Evolutionary conservation across 2,888 invertebrate genomes (phyloP), one percentile per base, ranked within the genome.

Genomic region (Drosophila subquinaria): DNA sequence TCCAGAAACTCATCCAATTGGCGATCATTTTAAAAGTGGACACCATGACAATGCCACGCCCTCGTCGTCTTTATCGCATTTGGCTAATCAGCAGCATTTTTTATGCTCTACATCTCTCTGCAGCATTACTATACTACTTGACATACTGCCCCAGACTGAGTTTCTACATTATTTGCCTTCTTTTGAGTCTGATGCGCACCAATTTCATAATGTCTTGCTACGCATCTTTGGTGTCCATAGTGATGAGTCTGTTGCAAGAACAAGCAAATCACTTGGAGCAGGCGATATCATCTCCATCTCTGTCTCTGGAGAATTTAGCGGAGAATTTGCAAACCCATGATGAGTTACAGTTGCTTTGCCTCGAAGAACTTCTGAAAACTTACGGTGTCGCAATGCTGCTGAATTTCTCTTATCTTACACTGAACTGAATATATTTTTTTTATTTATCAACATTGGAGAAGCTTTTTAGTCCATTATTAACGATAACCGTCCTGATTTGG

Each of bases 151-250:
- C 51, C 0, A 36, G 42, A 1, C 4, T 23, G n/a, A 0, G 36
- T 11, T 2, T 47, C 2, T 52, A 23, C 9, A 23, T 23, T 11
- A 0, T 69, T 9, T 52, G 45, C 13, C 47, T 56, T 3, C 11
- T 20, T 5, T n/a, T 70, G 8, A 45, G 51, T 2, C 15, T 61
- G 4, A 8, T 62, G 36, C 62, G 62, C 2, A 69, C n/a, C 6
- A 35, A 47, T 30, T 70, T 57, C 5, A 11, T 62, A 17, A 52
- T 69, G 6, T 69, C 62, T 10, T 70, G 62, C 36, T 70, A 62
- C 51, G 35, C 62, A 2, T 47, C 62, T 2, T 17, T 62, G 45
- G 70, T 62, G 30, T 36, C 36, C 5, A 27, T 57, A 10, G 40
- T 62, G 10, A 4, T 40, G 9, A 51, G 35, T 11, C 52, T 70